Conservation (phyloP, 2,888 invertebrate species). For the Acanthoscelides obtectus region DNA sequence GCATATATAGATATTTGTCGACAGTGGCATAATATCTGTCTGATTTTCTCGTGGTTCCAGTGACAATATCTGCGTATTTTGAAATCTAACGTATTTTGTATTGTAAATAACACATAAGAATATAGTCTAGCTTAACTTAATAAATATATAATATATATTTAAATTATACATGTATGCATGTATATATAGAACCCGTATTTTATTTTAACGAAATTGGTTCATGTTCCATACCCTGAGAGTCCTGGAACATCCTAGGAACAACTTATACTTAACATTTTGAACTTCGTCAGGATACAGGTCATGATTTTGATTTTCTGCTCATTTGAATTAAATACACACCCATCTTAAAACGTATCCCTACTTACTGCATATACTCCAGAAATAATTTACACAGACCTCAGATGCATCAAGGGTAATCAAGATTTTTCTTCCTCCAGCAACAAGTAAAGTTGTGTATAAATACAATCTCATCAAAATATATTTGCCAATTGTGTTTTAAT, state of each 20-base stretch:
- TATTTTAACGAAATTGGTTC: constrained; percentile 43
- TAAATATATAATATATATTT: constrained; percentile 28
- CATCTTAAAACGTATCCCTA: background rate
- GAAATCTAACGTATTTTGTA: constrained; percentile 33
- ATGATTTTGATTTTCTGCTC: constrained; percentile 49
- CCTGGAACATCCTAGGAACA: constrained; percentile 47
- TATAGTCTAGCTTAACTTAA: constrained; percentile 39
- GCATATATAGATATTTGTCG: background rate
- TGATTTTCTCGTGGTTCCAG: constrained; percentile 10
- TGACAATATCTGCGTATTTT: constrained; percentile 19
- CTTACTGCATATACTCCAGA: background rate
- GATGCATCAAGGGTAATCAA: background rate
- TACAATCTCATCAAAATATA: background rate
- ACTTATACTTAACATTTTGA: constrained; percentile 45
- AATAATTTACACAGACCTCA: background rate
- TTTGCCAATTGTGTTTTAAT: background rate
- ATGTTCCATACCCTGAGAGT: constrained; percentile 41
- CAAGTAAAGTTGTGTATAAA: background rate
- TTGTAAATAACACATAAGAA: constrained; percentile 39
- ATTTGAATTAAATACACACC: constrained; percentile 39
- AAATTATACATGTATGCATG: constrained; percentile 27
- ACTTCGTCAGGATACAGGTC: constrained; percentile 41
- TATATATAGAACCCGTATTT: constrained; percentile 44
- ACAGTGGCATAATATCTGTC: background rate
- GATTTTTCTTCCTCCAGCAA: background rate